Conservation (phyloP, 2,797 vertebrate genomes). For the Garrulus glandarius region DNA sequence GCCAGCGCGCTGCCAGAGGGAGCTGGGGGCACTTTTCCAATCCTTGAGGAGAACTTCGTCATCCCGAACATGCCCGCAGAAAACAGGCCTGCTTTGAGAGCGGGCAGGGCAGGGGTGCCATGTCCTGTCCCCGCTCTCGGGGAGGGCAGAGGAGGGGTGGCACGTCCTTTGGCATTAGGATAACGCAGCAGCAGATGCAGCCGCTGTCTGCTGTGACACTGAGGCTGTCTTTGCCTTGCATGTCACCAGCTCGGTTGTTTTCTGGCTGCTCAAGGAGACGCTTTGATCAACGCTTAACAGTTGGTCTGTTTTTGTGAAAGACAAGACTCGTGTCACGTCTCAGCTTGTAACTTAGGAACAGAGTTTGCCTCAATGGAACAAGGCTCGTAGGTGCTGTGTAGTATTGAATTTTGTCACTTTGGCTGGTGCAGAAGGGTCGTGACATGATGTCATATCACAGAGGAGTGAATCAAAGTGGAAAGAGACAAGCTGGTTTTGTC, state of each 20-base stretch:
- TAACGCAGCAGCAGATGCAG: not conserved
- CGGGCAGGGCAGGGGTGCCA: not conserved
- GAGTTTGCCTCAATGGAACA: not conserved
- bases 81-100: not conserved
- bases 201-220: not conserved
- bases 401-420: not conserved
- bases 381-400: not conserved
- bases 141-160: not conserved
- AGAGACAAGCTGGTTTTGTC: not conserved
- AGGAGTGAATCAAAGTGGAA: not conserved
- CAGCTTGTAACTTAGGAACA: not conserved
- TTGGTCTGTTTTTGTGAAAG: not conserved
- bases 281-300: not conserved
- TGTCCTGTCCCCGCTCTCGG: not conserved
- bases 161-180: accelerated
- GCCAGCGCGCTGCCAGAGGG: not conserved
- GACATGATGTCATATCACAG: accelerated
- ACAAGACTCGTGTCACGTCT: not conserved
- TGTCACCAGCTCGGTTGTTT: not conserved
- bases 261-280: not conserved
- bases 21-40: not conserved
- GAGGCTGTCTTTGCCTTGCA: not conserved
- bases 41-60: not conserved
- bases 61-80: not conserved
- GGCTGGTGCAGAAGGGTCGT: not conserved